Conservation (phyloP, 2,113 vertebrate genomes). For the Rhadina sibilatrix region DNA sequence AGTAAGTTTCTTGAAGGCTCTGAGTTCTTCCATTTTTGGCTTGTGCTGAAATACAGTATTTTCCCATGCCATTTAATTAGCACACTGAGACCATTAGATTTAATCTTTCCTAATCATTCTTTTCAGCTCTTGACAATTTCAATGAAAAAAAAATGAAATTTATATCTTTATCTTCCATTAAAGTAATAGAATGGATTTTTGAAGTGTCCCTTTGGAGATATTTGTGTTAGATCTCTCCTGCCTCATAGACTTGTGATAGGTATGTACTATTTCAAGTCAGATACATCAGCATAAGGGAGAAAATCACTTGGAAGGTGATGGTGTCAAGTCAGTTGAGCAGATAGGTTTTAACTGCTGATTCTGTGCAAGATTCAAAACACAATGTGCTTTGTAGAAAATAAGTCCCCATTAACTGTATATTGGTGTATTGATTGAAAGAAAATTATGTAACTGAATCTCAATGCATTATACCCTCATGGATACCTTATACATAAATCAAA, state of each 20-base stretch:
- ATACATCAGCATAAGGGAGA: neutral
- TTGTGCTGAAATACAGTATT: neutral
- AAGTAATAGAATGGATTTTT: neutral
- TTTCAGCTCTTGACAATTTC: neutral
- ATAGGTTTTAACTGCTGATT: slow-evolving; percentile 37
- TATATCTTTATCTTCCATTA: neutral
- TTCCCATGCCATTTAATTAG: neutral
- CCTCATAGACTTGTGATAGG: neutral
- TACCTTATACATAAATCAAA: neutral
- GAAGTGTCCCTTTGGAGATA: neutral
- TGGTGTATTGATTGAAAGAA: neutral
- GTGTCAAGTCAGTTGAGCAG: neutral
- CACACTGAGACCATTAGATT: neutral
- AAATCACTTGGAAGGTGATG: neutral
- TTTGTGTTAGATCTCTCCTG: neutral
- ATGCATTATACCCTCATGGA: neutral
- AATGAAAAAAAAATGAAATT: neutral
- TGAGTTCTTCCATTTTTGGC: neutral
- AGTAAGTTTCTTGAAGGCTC: neutral
- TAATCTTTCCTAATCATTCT: neutral
- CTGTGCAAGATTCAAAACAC: slow-evolving; percentile 66
- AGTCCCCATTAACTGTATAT: neutral
- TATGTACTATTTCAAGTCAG: neutral
- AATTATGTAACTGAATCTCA: neutral
- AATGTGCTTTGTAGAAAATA: neutral